These are phyloP conservation scores for Leucophenga montana DNA, from an alignment of 2,888 invertebrate genomes.

Conservation along the genomic window DNA sequence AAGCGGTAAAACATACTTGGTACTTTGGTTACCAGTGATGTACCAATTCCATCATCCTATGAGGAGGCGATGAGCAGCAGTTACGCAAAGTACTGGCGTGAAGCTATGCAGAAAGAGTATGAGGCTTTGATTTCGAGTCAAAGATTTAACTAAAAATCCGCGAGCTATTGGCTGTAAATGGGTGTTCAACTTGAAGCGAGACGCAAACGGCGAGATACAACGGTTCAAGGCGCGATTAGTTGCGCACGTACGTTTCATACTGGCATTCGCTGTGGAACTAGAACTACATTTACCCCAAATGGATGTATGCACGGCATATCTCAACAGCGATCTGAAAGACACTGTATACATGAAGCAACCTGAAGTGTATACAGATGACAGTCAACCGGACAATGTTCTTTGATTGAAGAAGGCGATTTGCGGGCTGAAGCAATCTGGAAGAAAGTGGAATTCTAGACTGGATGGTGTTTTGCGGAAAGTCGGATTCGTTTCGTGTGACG, in stretches of 20 bases:
- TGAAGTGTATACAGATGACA: too few relatives aligned
- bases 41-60: slow-evolving; percentile 33
- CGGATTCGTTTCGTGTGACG: slow-evolving; percentile 28
- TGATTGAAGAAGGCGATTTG: too few relatives aligned
- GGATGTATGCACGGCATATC: neutral
- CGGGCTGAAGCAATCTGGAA: too few relatives aligned
- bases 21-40: slow-evolving; percentile 22
- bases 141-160: slow-evolving; percentile 36
- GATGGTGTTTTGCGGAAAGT: slow-evolving; percentile 24
- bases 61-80: slow-evolving; percentile 34
- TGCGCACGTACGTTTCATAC: slow-evolving; percentile 34
- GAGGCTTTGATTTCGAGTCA: slow-evolving; percentile 36
- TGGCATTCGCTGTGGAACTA: too few relatives aligned
- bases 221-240: slow-evolving; percentile 40
- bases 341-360: too few relatives aligned
- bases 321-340: slow-evolving; percentile 4
- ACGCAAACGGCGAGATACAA: slow-evolving; percentile 36
- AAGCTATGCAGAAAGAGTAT: slow-evolving; percentile 41
- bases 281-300: neutral
- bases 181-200: slow-evolving; percentile 38
- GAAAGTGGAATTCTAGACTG: too few relatives aligned
- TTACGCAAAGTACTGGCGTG: slow-evolving; percentile 36
- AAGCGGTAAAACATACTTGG: slow-evolving; percentile 39
- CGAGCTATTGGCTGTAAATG: slow-evolving; percentile 40
- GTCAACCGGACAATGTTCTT: too few relatives aligned